Conservation (phyloP, 2,888 invertebrate genomes). For the Encarsia formosa region DNA sequence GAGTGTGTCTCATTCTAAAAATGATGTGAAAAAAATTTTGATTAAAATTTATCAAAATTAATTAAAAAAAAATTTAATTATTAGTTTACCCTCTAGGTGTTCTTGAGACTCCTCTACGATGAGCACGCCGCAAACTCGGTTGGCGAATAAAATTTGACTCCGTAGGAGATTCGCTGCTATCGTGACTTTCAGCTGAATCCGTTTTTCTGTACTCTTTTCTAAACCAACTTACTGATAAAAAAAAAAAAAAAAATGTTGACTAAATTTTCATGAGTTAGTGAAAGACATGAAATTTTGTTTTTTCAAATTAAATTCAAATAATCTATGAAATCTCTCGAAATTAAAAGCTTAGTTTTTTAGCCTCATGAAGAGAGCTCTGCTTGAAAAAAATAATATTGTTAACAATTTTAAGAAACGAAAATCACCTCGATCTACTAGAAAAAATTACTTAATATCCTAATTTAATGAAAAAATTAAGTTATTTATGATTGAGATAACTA, state of each 20-base stretch:
- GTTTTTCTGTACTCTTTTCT: constrained; percentile 55
- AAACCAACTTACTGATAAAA: constrained; percentile 56
- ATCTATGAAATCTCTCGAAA: too few relatives aligned
- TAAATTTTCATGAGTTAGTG: too few relatives aligned
- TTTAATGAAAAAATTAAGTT: not conserved
- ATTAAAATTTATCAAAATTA: too few relatives aligned
- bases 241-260: too few relatives aligned
- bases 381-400: too few relatives aligned
- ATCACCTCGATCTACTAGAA: not conserved
- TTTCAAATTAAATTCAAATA: too few relatives aligned
- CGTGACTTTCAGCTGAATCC: constrained; percentile 55
- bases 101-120: constrained; percentile 39
- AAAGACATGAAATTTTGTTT: too few relatives aligned
- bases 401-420: not conserved
- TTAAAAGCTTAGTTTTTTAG: too few relatives aligned
- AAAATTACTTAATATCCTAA: not conserved
- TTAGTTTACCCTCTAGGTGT: constrained; percentile 40
- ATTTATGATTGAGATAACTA: too few relatives aligned
- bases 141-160: constrained; percentile 55
- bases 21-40: too few relatives aligned
- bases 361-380: too few relatives aligned
- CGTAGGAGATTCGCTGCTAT: constrained; percentile 56
- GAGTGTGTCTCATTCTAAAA: constrained; percentile 62
- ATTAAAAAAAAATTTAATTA: not conserved
- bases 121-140: constrained; percentile 51